These are phyloP conservation scores for Drosophila multiciliata DNA, from an alignment of 2,888 invertebrate genomes.

Conservation along the genomic window DNA sequence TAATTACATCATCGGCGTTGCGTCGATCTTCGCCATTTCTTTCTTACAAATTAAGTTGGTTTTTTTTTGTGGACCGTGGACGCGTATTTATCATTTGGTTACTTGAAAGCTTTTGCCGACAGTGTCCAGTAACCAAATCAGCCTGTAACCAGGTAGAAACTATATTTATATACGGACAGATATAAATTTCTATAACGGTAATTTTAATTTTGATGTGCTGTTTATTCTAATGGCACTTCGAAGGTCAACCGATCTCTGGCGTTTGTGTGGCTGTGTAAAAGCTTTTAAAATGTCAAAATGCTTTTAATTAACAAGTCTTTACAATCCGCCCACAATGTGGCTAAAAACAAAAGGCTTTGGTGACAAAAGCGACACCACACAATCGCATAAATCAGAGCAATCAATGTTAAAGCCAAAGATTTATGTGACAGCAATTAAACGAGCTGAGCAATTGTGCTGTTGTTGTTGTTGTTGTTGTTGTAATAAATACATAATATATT, in stretches of 20 bases:
- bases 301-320: conserved; percentile 30
- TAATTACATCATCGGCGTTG: conserved; percentile 76
- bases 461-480: conserved; percentile 50
- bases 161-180: not conserved
- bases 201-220: conserved; percentile 41
- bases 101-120: conserved; percentile 60
- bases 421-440: conserved; percentile 76
- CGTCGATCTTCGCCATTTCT: conserved; percentile 39
- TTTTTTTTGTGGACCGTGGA: conserved; percentile 30
- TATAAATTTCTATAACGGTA: conserved; percentile 48
- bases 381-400: conserved; percentile 59
- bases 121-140: conserved; percentile 13
- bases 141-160: conserved; percentile 20
- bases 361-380: conserved; percentile 55
- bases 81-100: conserved; percentile 41
- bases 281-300: conserved; percentile 62
- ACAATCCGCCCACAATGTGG: conserved; percentile 44
- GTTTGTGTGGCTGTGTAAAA: conserved; percentile 3
- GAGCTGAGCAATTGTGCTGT: conserved; percentile 51
- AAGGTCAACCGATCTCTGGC: conserved; percentile 55
- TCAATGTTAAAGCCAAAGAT: conserved; percentile 42
- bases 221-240: conserved; percentile 56
- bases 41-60: conserved; percentile 43
- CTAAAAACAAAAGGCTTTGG: conserved; percentile 46
- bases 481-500: conserved; percentile 31